Base-by-base conservation (phyloP, 2,113 vertebrate species). In the Semnopithecus entellus region DNA sequence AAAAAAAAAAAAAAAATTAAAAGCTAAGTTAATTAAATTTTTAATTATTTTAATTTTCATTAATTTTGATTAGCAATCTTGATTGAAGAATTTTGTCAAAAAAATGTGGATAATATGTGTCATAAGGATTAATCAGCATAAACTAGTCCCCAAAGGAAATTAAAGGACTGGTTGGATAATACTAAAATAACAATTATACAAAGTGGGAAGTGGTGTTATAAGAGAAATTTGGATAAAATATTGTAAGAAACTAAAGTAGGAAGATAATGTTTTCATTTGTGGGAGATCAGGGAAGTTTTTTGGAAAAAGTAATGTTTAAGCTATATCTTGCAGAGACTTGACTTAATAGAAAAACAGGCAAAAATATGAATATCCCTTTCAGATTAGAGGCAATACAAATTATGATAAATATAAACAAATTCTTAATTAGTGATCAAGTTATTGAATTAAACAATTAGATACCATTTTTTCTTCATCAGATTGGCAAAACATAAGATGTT, bases 1-100 rank as follows among this genome's bases (percentile, higher is more conserved):
- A n/a, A n/a, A n/a, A n/a, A n/a, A n/a, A n/a, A n/a, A n/a, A n/a
- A 45, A 76, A n/a, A 57, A 52, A 27, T 7, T 43, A 23, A 92
- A 83, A 43, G 5, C 9, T 55, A 93, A 78, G 50, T 82, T 75
- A 78, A 93, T 45, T 70, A 68, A 52, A 30, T 12, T 59, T 55
- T 83, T 80, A 12, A 70, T 38, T 87, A 18, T 22, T 72, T 61
- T 40, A 76, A 35, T 68, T 91, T 88, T 80, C 66, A 20, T n/a
- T 0, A 0, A 96, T 83, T 92, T 97, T 96, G 6, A 3, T 93
- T 98, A 73, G n/a, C 35, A 57, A 70, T 86, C 18, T 59, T 90
- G 32, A 57, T 8, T 78, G 23, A 70, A 85, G 8, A 48, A 4
- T 75, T 45, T 73, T 88, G 1, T 50, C 6, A 8, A 82, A 73